Percentiles rank a stretch among this genome's conserved stretches.
Evolutionary conservation across 2,888 invertebrate genomes (phyloP).

Genomic region (Shargacucullia verbasci): DNA sequence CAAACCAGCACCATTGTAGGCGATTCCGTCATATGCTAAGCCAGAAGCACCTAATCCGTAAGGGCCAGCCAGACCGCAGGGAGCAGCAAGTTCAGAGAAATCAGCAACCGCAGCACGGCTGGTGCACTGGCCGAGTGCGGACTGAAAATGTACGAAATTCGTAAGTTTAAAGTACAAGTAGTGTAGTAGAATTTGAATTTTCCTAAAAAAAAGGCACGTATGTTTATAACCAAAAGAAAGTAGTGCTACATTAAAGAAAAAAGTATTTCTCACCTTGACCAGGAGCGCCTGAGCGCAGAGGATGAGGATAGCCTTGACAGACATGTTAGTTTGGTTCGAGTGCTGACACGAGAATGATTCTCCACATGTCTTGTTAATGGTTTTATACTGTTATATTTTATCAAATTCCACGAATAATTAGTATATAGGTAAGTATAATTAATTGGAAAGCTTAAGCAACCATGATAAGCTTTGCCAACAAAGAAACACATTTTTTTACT

Average conservation of each 20-base stretch:
- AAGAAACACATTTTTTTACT: neutral
- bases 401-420: conserved; percentile 6
- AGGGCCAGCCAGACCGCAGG: conserved; percentile 1
- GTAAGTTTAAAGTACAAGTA: no score
- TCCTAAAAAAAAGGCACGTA: no score
- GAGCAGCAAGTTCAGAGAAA: conserved; percentile 3
- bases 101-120: conserved; percentile 20
- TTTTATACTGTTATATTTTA: conserved; percentile 10
- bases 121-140: conserved; percentile 11
- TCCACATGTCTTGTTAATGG: neutral
- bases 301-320: conserved; percentile 57
- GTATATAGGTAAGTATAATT: conserved; percentile 9
- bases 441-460: conserved; percentile 20
- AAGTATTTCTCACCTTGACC: conserved; percentile 8
- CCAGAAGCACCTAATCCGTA: neutral
- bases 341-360: conserved; percentile 23
- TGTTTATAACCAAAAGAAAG: no score
- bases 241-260: neutral
- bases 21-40: neutral
- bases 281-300: conserved; percentile 58
- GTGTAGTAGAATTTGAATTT: no score
- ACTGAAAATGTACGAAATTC: conserved; percentile 1
- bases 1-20: neutral
- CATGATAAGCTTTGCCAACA: conserved; percentile 17
- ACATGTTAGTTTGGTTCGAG: conserved; percentile 55